phyloP scores from a whole-genome alignment of 2,113 vertebrate genomes.

The Eubucco bourcierii region DNA sequence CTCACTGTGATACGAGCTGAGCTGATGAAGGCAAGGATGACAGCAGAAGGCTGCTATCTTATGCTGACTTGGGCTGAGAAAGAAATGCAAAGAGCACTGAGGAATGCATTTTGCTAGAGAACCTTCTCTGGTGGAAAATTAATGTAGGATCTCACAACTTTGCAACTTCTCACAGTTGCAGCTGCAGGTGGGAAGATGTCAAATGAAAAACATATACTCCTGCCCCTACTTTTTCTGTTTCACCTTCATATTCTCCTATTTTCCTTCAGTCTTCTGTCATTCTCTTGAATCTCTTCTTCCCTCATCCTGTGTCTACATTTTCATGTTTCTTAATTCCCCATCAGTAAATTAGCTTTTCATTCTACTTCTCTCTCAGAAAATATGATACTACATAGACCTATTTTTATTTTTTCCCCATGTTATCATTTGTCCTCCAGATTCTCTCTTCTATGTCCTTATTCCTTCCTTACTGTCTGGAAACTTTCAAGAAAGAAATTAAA shows the following conservation, averaged over 20 bases:
- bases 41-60: not conserved
- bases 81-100: not conserved
- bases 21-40: not conserved
- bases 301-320: not conserved
- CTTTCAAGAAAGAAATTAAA: not conserved
- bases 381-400: not conserved
- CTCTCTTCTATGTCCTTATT: not conserved
- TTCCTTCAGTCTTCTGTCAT: not conserved
- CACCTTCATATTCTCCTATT: not conserved
- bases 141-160: not conserved
- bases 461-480: not conserved
- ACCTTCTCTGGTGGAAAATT: not conserved
- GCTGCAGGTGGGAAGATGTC: not conserved
- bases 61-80: rapidly evolving
- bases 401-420: not conserved
- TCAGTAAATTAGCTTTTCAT: not conserved
- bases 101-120: not conserved
- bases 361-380: not conserved
- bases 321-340: not conserved
- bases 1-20: not conserved
- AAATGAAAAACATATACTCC: not conserved
- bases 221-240: not conserved
- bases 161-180: not conserved
- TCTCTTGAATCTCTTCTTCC: not conserved
- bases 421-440: not conserved